Conservation (phyloP, 2,888 invertebrate species). For the Dioctria rufipes region DNA sequence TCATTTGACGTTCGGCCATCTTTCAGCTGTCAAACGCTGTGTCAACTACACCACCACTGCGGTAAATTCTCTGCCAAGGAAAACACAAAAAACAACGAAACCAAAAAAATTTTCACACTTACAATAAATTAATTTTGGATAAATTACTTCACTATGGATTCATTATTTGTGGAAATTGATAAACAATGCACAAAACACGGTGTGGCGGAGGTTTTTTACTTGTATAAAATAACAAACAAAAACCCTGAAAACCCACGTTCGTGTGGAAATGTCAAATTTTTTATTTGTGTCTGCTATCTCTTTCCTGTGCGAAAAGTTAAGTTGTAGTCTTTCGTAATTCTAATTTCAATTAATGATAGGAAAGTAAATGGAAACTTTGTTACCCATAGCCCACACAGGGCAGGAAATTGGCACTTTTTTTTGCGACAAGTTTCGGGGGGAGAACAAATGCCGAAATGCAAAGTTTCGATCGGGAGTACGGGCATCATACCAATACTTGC, state of each 20-base stretch:
- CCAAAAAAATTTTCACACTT: slow-evolving; percentile 15
- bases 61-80: background rate
- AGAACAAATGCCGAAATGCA: too few relatives aligned
- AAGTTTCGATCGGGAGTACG: too few relatives aligned
- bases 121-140: slow-evolving; percentile 13
- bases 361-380: too few relatives aligned
- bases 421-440: too few relatives aligned
- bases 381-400: too few relatives aligned
- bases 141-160: slow-evolving; percentile 16
- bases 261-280: slow-evolving; percentile 43
- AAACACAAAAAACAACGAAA: slow-evolving; percentile 37
- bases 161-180: slow-evolving; percentile 27
- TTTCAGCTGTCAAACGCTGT: slow-evolving; percentile 43
- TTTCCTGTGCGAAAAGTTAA: background rate
- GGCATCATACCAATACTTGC: too few relatives aligned
- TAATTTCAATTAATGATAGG: too few relatives aligned
- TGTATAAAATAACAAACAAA: slow-evolving; percentile 40
- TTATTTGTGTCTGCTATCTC: background rate
- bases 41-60: slow-evolving; percentile 36
- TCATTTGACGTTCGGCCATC: slow-evolving; percentile 71
- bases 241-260: slow-evolving; percentile 8
- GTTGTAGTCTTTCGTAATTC: too few relatives aligned
- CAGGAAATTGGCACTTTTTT: too few relatives aligned
- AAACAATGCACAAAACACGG: background rate
- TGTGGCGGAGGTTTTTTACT: slow-evolving; percentile 9